phyloP scores from a whole-genome alignment of 2,888 invertebrate species.

The Sepiola atlantica region DNA sequence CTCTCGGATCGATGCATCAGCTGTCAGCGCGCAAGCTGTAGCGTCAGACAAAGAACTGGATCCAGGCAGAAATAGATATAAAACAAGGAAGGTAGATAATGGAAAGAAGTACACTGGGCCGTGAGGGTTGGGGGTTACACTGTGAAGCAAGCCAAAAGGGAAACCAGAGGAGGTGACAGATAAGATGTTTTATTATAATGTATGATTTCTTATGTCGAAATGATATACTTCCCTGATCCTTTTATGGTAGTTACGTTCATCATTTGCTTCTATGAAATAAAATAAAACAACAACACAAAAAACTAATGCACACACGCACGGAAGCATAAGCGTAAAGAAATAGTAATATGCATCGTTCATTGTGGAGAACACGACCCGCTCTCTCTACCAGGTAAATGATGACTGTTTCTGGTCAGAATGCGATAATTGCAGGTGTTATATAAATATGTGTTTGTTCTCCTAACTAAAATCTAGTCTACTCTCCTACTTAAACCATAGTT shows the following conservation, averaged over 20 bases:
- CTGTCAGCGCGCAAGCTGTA: not conserved
- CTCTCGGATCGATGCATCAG: not conserved
- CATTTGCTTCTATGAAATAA: not conserved
- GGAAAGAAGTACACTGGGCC: not conserved
- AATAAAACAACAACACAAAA: not conserved
- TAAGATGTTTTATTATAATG: not conserved
- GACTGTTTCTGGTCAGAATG: too few species aligned
- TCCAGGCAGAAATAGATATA: not conserved
- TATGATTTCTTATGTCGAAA: not conserved
- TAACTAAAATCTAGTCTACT: too few species aligned
- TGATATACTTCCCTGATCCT: not conserved
- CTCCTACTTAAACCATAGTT: too few species aligned
- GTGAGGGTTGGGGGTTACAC: accelerated
- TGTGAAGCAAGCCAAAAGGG: not conserved
- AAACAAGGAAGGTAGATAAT: not conserved
- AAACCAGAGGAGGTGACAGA: not conserved
- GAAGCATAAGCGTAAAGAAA: not conserved
- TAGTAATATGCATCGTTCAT: not conserved
- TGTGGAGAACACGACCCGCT: too few species aligned
- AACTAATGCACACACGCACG: not conserved
- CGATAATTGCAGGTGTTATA: too few species aligned
- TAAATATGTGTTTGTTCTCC: too few species aligned
- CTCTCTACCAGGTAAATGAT: too few species aligned
- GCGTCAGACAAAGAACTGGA: not conserved
- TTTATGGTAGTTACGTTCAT: not conserved